Percentiles rank a stretch among this genome's conserved stretches.
phyloP scores from a whole-genome alignment of 2,888 invertebrate species.

The Cephus pygmeus region DNA sequence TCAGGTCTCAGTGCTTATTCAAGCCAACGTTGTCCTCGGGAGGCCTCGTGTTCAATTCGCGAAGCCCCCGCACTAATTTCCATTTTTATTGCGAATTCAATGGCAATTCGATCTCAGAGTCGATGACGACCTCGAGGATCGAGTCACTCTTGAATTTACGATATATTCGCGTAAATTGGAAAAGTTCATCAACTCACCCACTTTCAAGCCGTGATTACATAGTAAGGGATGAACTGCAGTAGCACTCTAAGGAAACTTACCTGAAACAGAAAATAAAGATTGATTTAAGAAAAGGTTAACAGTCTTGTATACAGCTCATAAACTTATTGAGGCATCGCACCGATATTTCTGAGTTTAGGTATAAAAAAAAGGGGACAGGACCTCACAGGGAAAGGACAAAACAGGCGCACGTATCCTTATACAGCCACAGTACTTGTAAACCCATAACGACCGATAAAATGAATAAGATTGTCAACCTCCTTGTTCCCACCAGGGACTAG shows the following conservation, averaged over 20 bases:
- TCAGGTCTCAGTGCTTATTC: slow-evolving; percentile 45
- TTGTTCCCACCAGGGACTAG: background rate
- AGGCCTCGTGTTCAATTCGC: slow-evolving; percentile 40
- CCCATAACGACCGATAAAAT: background rate
- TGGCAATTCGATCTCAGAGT: slow-evolving; percentile 34
- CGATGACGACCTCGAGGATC: background rate
- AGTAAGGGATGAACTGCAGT: background rate
- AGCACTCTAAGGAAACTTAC: slow-evolving; percentile 26
- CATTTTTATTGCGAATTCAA: slow-evolving; percentile 61
- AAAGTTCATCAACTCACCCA: background rate
- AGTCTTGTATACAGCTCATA: background rate
- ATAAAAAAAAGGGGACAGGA: background rate
- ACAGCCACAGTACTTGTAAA: background rate
- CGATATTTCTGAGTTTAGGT: background rate
- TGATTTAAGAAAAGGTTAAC: background rate
- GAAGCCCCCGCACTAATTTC: slow-evolving; percentile 49
- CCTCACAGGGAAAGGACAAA: background rate
- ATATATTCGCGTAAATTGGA: background rate
- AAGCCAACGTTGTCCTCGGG: slow-evolving; percentile 47
- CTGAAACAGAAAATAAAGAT: slow-evolving; percentile 30
- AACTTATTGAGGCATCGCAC: background rate
- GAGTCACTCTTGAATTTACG: background rate
- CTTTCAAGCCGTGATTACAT: background rate
- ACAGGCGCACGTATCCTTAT: background rate
- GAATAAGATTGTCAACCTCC: background rate